These are phyloP conservation scores for Tretioscincus oriximinensis DNA, from an alignment of 2,113 vertebrate genomes.

Conservation along the genomic window DNA sequence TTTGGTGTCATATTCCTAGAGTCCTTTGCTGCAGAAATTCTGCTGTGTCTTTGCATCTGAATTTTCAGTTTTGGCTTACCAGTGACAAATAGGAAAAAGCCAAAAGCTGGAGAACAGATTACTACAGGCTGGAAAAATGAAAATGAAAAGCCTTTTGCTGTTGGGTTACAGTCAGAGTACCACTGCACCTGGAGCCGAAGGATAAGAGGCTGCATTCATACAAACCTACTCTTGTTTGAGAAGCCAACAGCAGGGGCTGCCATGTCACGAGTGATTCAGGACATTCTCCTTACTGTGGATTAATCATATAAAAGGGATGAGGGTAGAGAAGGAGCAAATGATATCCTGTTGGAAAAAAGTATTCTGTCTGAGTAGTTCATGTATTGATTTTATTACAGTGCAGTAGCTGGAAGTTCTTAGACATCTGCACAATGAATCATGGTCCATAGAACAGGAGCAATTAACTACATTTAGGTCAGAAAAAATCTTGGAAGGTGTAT, in stretches of 20 bases:
- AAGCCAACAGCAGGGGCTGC: conserved; percentile 69
- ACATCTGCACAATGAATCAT: conserved; percentile 81
- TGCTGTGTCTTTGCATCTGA: conserved; percentile 56
- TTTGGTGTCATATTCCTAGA: conserved; percentile 36
- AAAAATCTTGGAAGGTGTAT: conserved; percentile 79
- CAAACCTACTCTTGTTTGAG: conserved; percentile 65
- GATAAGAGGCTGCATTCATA: conserved; percentile 79
- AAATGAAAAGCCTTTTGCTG: conserved; percentile 69
- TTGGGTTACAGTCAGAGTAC: conserved; percentile 75
- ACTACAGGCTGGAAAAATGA: conserved; percentile 64
- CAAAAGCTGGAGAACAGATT: conserved; percentile 67
- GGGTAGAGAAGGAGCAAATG: conserved; percentile 67
- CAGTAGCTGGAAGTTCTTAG: conserved; percentile 65
- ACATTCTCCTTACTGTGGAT: conserved; percentile 74
- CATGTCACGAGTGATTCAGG: conserved; percentile 73
- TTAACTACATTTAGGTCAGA: conserved; percentile 74
- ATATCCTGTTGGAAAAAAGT: conserved; percentile 69
- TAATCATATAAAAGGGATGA: conserved; percentile 70
- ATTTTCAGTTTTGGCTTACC: conserved; percentile 67
- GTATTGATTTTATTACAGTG: conserved; percentile 58
- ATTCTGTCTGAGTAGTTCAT: conserved; percentile 58
- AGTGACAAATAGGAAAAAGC: conserved; percentile 66
- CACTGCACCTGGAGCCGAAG: conserved; percentile 77
- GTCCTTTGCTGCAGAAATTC: conserved; percentile 57
- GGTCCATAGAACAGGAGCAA: conserved; percentile 73